Evolutionary conservation across 2,113 vertebrate species (phyloP).

Genomic region (Gallinago jamesoni): DNA sequence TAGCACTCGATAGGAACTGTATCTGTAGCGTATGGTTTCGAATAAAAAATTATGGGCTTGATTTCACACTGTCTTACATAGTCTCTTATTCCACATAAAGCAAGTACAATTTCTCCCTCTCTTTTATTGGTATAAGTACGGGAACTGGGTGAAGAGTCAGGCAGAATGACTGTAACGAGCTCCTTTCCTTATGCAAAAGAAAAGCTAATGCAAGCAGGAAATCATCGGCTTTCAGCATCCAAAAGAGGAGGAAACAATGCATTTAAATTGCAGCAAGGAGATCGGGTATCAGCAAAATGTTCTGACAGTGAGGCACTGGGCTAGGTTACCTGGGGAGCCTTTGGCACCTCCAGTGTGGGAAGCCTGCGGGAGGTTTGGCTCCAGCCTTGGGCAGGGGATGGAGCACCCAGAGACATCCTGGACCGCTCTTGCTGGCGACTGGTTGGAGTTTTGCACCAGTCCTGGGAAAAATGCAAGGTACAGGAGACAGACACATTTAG

Average conservation of each 20-base stretch:
- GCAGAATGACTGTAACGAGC: background rate
- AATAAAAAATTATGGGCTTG: conserved; percentile 18
- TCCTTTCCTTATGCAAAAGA: background rate
- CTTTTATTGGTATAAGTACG: rapidly evolving
- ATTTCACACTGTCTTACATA: background rate
- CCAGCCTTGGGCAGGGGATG: background rate
- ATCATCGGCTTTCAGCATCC: background rate
- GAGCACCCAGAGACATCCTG: background rate
- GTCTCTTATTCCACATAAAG: background rate
- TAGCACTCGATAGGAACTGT: background rate
- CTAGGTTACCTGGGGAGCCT: background rate
- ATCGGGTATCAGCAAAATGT: background rate
- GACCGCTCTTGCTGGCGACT: background rate
- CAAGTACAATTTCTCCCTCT: background rate
- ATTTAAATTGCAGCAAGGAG: background rate
- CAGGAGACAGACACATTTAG: background rate
- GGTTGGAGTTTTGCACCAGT: background rate
- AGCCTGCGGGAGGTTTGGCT: background rate
- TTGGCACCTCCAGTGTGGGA: background rate
- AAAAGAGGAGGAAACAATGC: background rate
- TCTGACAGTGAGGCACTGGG: background rate
- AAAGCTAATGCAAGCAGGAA: background rate
- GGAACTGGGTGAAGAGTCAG: background rate
- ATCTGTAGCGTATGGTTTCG: background rate
- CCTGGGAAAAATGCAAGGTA: background rate